phyloP scores from a whole-genome alignment of 2,113 vertebrate genomes.

The Chelonoidis abingdonii region DNA sequence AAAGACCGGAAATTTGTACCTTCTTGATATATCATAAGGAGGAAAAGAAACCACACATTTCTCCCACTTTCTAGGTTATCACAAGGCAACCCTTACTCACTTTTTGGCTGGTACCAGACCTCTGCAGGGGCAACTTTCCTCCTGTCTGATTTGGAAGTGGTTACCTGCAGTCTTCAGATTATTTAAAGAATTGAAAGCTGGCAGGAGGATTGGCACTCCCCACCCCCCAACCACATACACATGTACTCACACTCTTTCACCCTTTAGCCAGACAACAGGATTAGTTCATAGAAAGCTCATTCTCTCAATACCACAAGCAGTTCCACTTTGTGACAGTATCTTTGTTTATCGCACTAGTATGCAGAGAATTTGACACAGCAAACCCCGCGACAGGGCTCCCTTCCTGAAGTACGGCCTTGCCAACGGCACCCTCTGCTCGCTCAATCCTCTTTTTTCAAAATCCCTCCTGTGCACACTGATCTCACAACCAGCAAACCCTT shows the following conservation, averaged over 20 bases:
- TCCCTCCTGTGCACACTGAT: background rate
- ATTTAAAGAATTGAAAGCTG: background rate
- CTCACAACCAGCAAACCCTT: background rate
- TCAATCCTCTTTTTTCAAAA: background rate
- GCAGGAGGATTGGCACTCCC: background rate
- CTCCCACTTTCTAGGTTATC: background rate
- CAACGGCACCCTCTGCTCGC: background rate
- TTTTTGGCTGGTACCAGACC: background rate
- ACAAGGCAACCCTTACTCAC: background rate
- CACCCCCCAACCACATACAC: background rate
- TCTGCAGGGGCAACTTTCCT: background rate
- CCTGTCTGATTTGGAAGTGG: background rate
- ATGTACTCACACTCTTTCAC: background rate
- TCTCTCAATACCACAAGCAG: background rate
- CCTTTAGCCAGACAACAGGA: background rate
- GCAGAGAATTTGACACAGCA: background rate
- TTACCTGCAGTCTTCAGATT: background rate
- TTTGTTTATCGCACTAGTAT: rapidly evolving
- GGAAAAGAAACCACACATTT: background rate
- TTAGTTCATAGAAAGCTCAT: background rate
- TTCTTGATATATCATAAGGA: background rate
- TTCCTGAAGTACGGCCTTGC: background rate
- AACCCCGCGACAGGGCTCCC: background rate
- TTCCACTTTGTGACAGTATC: background rate
- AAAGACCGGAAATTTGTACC: background rate